Evolutionary conservation across 2,113 vertebrate genomes (phyloP).

Genomic region (Copsychus sechellarum): DNA sequence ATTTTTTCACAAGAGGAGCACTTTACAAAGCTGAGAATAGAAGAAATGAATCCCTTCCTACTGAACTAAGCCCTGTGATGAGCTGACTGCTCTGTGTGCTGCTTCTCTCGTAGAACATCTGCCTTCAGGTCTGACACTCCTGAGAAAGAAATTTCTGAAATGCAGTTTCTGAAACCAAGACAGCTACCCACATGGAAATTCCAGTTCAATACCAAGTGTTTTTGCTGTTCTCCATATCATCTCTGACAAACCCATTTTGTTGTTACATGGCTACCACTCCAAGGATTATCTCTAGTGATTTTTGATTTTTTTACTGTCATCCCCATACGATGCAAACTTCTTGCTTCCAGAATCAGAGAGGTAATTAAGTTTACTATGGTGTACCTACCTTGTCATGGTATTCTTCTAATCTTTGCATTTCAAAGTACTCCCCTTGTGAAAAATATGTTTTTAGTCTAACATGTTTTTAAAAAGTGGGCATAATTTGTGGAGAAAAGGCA

Average conservation of each 20-base stretch:
- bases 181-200: background rate
- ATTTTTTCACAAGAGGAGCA: background rate
- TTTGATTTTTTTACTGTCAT: background rate
- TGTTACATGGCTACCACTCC: background rate
- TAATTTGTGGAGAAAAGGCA: background rate
- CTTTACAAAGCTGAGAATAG: background rate
- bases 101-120: background rate
- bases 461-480: background rate
- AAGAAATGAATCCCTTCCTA: background rate
- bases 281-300: background rate
- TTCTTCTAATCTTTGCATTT: background rate
- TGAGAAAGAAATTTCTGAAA: background rate
- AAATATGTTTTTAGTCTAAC: constrained; percentile 10
- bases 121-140: background rate
- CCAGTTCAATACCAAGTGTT: background rate
- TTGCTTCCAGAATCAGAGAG: background rate
- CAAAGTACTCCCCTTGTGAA: background rate
- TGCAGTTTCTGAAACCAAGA: background rate
- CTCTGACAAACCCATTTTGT: background rate
- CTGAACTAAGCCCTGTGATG: background rate
- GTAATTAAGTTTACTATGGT: background rate
- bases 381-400: background rate
- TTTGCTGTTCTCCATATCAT: background rate
- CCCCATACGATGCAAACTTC: background rate
- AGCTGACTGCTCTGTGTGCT: background rate